Base-by-base conservation (phyloP, 2,113 vertebrate genomes). In the Takifugu bimaculatus region DNA sequence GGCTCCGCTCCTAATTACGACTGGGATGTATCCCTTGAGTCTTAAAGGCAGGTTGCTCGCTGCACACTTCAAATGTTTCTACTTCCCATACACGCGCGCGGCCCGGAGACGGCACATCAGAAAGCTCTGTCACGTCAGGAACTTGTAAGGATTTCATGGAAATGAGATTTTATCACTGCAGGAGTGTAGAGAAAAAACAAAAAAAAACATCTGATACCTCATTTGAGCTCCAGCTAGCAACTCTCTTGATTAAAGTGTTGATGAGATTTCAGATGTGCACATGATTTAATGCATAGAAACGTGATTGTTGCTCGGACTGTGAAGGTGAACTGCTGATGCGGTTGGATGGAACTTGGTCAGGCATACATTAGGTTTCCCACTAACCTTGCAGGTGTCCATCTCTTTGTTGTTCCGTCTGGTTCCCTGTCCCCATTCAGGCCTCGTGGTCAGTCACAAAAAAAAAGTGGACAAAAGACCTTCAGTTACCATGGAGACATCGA, bases 21-120 rank as follows among this genome's bases (percentile, higher is more conserved):
- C 65, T 63, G 12, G 43, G 60, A 72, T 69, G 63, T 55, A 60
- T 88, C 75, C 65, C 70, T 70, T 13, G 74, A 67, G 85, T 66
- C 76, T 74, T 63, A 54, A 69, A 60, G 64, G 77, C 70, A 60
- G 64, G 77, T 60, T 72, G 68, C 63, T 85, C 54, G 42, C 66
- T 61, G 66, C 55, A 26, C 64, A 75, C 74, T 78, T 79, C 65
- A 77, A 69, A 80, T 70, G 57, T 61, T 73, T 63, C 54, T 48
- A 68, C 43, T 64, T 70, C 69, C 12, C 56, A 57, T 73, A 72
- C 2, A 39, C 63, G 54, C 44, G 54, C 44, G 15, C 50, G 53
- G 68, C 60, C 57, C 76, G 11, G 49, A 72, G 54, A 65, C 67
- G 77, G 66, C 73, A 76, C 59, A 73, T 78, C 74, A 74, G 64